Percentiles rank a stretch among this genome's conserved stretches.
These are phyloP conservation scores for Numenius phaeopus DNA, from an alignment of 2,797 vertebrate genomes.

Conservation along the genomic window DNA sequence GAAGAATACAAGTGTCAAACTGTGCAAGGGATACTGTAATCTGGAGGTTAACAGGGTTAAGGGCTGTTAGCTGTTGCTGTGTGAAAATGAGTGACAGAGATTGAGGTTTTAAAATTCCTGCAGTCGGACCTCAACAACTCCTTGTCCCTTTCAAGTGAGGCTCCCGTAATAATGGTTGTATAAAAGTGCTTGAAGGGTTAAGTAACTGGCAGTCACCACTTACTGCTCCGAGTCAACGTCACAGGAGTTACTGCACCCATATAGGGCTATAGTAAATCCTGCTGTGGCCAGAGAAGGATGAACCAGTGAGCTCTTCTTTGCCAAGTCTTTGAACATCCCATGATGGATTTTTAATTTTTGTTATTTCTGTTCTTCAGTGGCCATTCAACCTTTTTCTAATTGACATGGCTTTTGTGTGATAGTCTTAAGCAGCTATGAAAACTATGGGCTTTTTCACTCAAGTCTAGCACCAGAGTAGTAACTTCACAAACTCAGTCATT, in stretches of 20 bases:
- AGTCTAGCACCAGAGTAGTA: not conserved
- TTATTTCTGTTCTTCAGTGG: not conserved
- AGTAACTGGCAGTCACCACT: not conserved
- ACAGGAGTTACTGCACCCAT: not conserved
- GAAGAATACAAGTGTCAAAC: not conserved
- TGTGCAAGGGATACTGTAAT: not conserved
- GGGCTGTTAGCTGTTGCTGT: not conserved
- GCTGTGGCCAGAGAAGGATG: not conserved
- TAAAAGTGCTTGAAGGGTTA: not conserved
- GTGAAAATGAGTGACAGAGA: not conserved
- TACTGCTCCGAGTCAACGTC: not conserved
- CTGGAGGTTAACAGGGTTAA: not conserved
- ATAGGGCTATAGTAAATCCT: not conserved
- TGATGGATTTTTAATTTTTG: not conserved
- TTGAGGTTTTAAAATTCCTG: not conserved
- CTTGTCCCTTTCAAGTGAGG: not conserved
- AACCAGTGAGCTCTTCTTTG: not conserved
- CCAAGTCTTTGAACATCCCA: not conserved
- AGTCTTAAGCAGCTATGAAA: not conserved
- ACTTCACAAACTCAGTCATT: not conserved
- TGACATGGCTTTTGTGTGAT: not conserved
- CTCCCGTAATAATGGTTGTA: not conserved
- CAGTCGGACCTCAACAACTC: not conserved
- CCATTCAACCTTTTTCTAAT: not conserved
- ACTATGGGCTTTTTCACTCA: fast-evolving